Evolutionary conservation across 92 coral and sea anemone genomes (phyloP).

Genomic region (Parazoanthus atlanticus): DNA sequence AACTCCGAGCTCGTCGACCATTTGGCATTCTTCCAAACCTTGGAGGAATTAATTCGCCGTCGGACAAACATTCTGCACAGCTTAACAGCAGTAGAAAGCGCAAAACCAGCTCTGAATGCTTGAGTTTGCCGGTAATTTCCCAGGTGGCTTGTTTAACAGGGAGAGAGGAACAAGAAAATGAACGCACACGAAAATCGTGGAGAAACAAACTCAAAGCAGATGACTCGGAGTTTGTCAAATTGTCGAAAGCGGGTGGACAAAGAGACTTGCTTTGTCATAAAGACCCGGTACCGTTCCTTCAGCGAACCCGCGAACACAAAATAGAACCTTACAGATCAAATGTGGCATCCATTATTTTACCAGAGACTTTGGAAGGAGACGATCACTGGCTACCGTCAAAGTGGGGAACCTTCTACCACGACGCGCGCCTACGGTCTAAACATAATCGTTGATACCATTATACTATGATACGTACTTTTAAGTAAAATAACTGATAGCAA

Average conservation of each 20-base stretch:
- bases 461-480: no score
- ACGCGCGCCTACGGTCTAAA: constrained; percentile 25
- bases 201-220: constrained; percentile 22
- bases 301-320: constrained; percentile 32
- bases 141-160: constrained; percentile 32
- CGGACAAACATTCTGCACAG: not conserved
- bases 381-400: constrained; percentile 20
- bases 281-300: constrained; percentile 53
- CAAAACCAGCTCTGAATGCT: not conserved
- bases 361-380: constrained; percentile 21
- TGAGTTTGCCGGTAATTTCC: constrained; percentile 20
- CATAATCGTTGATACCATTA: not conserved
- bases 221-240: constrained; percentile 73
- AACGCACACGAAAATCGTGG: not conserved
- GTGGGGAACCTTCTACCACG: constrained; percentile 24
- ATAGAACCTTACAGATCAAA: not conserved
- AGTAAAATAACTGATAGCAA: no score
- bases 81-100: not conserved
- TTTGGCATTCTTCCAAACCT: constrained; percentile 40
- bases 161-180: not conserved
- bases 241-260: constrained; percentile 78
- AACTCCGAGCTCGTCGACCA: constrained; percentile 5
- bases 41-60: constrained; percentile 21
- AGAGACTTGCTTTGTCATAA: constrained; percentile 57
- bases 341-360: constrained; percentile 9